Percentiles rank a stretch among this genome's conserved stretches.
Conservation (phyloP, 2,888 invertebrate genomes). For the Diaprepes abbreviatus region DNA sequence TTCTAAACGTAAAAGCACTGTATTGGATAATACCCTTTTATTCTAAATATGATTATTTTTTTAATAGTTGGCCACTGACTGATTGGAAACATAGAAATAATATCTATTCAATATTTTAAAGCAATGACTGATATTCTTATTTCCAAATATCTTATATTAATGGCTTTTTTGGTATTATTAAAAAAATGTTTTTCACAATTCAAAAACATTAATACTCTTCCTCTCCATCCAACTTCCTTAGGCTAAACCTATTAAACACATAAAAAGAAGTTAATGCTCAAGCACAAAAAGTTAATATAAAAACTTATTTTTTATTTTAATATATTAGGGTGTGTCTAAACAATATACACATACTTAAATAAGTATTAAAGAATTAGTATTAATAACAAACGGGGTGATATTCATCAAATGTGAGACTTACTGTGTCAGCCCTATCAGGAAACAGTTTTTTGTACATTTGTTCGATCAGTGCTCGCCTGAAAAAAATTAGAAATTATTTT, state of each 20-base stretch:
- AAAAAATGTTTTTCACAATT: too few species aligned
- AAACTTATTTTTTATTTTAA: constrained; percentile 7
- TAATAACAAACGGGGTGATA: neutral
- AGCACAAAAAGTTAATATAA: neutral
- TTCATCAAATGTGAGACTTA: constrained; percentile 65
- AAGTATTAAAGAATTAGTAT: neutral
- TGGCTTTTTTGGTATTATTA: too few species aligned
- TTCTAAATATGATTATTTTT: too few species aligned
- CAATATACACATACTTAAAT: constrained; percentile 7
- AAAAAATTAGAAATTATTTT: constrained; percentile 66
- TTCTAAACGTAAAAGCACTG: too few species aligned
- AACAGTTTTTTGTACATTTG: constrained; percentile 84
- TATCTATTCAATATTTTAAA: too few species aligned
- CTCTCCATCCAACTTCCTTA: constrained; percentile 6
- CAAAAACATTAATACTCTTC: neutral
- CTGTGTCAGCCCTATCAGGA: constrained; percentile 81
- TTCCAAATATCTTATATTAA: too few species aligned
- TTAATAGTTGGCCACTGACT: too few species aligned
- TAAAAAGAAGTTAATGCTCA: neutral
- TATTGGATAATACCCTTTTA: too few species aligned
- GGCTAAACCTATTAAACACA: too few species aligned
- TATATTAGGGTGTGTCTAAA: constrained; percentile 3
- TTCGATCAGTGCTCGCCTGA: constrained; percentile 83
- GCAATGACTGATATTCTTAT: too few species aligned
- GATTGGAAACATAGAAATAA: too few species aligned